Evolutionary conservation across 2,888 invertebrate genomes (phyloP).

Genomic region (Aquatica leii): DNA sequence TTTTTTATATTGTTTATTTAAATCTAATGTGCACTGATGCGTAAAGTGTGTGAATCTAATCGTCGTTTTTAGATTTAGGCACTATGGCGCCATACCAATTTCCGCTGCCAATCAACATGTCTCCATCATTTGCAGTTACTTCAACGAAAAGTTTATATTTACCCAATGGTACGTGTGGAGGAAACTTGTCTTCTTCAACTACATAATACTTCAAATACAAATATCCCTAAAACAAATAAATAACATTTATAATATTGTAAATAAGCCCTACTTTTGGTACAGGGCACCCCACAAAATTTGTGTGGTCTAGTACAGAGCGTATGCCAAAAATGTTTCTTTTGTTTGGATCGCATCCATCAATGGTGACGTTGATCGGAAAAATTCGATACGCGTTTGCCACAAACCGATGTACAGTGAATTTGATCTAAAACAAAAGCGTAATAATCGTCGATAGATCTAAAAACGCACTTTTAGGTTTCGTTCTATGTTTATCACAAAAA

Average conservation of each 20-base stretch:
- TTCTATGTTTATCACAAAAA: background rate
- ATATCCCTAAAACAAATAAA: slow-evolving; percentile 1
- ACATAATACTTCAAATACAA: slow-evolving; percentile 13
- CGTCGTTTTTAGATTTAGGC: background rate
- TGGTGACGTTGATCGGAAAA: slow-evolving; percentile 18
- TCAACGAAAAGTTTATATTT: slow-evolving; percentile 13
- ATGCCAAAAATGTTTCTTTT: slow-evolving; percentile 9
- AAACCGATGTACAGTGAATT: background rate
- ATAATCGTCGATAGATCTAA: background rate
- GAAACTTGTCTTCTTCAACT: slow-evolving; percentile 19
- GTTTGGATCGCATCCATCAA: slow-evolving; percentile 11
- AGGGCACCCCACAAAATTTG: slow-evolving; percentile 23
- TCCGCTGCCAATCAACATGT: background rate
- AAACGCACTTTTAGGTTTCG: slow-evolving; percentile 11
- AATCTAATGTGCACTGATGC: too few relatives aligned
- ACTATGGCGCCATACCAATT: slow-evolving; percentile 18
- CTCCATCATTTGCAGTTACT: slow-evolving; percentile 1
- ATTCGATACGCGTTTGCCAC: slow-evolving; percentile 10
- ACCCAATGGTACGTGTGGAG: slow-evolving; percentile 18
- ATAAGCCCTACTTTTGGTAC: slow-evolving; percentile 6
- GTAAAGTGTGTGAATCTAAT: too few relatives aligned
- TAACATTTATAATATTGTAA: background rate
- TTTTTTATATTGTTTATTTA: too few relatives aligned
- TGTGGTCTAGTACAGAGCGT: background rate
- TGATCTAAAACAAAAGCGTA: background rate